Evolutionary conservation across 2,888 invertebrate species (phyloP), one percentile per base, ranked within the genome.

Genomic region (Oeneis ivallda): DNA sequence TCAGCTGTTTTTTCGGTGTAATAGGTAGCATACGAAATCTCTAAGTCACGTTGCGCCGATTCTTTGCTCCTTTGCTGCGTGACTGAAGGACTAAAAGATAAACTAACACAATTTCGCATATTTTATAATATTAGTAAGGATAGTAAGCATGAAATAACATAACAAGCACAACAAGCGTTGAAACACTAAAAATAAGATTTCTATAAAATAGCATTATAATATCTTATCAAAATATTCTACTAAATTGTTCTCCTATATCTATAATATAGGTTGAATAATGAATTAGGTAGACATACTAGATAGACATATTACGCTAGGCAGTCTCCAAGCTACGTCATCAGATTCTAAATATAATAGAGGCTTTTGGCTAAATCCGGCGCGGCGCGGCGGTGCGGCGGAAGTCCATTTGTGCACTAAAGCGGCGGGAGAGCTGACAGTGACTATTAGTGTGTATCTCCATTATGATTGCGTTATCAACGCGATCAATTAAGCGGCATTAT

Each of bases 401-500:
- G 80, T 76, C 82, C 82, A 85, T 84, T 84, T 82, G 77, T 80
- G 78, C 79, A 80, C 78, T 81, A 77, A 52, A 50, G 52, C 41
- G 61, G 17, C 52, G 47, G 60, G 73, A 74, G 74, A 41, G 65
- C 75, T 70, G 70, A 76, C 74, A 72, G 74, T 69, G 72, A 74
- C 75, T 78, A 79, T 78, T 79, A 73, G 74, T 70, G 73, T 73
- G 76, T 79, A 80, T 81, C 76, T 79, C 77, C 79, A 83, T 85
- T 84, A 85, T 83, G 79, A 83, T 81, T 80, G 78, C 75, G 77
- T 83, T 87, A 86, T 87, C 84, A 82, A 81, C 80, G 79, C 80
- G 81, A 89, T 87, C 86, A 89, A 87, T 90, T 90, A 88, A 84
- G 82, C 78, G 79, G 77, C 81, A 85, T 89, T 88, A 87, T 80